Percentiles rank a stretch among this genome's conserved stretches.
Conservation (phyloP, 1,140 invertebrate genomes). For the Ericerus pela region DNA sequence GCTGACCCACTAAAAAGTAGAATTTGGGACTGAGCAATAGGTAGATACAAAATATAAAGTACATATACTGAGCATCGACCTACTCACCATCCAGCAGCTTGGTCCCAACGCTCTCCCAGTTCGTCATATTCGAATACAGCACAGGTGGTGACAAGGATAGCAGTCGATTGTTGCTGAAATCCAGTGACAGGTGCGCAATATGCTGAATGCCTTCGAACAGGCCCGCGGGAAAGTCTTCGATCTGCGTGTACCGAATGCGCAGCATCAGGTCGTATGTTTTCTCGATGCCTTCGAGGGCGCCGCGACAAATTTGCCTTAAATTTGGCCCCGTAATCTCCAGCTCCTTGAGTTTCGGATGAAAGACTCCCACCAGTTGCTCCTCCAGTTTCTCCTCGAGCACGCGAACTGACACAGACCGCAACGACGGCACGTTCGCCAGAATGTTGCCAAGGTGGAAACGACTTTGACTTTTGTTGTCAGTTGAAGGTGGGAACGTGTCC, state of each 20-base stretch:
- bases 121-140: conserved; percentile 65
- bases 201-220: conserved; percentile 59
- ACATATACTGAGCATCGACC: no score
- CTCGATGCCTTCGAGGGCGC: conserved; percentile 47
- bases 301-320: conserved; percentile 48
- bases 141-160: conserved; percentile 60
- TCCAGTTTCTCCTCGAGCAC: conserved; percentile 55
- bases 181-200: conserved; percentile 62
- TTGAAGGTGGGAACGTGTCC: conserved; percentile 51
- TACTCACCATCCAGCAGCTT: conserved; percentile 56
- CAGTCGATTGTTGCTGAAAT: conserved; percentile 65
- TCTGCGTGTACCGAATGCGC: conserved; percentile 54
- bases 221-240: conserved; percentile 56
- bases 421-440: conserved; percentile 36
- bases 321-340: conserved; percentile 59
- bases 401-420: conserved; percentile 50
- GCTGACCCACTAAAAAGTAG: not conserved
- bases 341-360: conserved; percentile 56
- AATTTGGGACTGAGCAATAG: not conserved
- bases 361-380: conserved; percentile 28
- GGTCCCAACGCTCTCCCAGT: conserved; percentile 69
- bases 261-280: conserved; percentile 50
- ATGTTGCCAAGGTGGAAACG: conserved; percentile 41
- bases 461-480: conserved; percentile 44
- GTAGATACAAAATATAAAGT: not conserved